A percentile compares a stretch with the other conserved stretches of the same genome.
Conservation (phyloP, 2,888 invertebrate species). For the Ariolimax columbianus region DNA sequence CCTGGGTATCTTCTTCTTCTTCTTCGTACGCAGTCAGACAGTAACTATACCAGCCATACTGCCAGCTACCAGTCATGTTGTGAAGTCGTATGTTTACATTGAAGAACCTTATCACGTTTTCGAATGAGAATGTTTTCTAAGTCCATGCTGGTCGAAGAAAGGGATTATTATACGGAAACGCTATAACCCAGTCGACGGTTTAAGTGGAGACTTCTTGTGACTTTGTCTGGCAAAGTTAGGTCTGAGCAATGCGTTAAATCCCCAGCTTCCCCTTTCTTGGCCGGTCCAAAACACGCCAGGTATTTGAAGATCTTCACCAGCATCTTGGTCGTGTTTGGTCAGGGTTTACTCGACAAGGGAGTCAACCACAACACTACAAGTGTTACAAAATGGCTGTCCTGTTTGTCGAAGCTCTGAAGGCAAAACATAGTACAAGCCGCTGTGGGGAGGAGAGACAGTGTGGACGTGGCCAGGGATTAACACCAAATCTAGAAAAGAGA, state of each 20-base stretch:
- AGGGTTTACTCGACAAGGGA: constrained; percentile 31
- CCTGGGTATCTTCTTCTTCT: too few species aligned
- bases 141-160: too few species aligned
- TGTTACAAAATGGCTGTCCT: neutral
- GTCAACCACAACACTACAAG: constrained; percentile 38
- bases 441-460: neutral
- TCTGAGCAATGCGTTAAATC: constrained; percentile 27
- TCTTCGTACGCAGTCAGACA: too few species aligned
- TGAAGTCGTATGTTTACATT: too few species aligned
- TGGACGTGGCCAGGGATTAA: neutral
- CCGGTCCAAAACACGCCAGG: constrained; percentile 13
- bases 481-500: constrained; percentile 8
- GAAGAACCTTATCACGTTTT: too few species aligned
- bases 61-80: too few species aligned
- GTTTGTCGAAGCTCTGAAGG: constrained; percentile 3
- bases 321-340: constrained; percentile 27
- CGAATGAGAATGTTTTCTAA: too few species aligned
- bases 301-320: constrained; percentile 12
- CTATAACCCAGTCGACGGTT: neutral
- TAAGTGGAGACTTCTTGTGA: neutral
- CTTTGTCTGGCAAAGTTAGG: constrained; percentile 28
- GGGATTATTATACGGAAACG: too few species aligned
- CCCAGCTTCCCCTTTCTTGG: neutral
- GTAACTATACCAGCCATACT: too few species aligned
- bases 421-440: neutral